These are phyloP conservation scores for Erpobdella octoculata DNA, from an alignment of 2,888 invertebrate species.

Conservation along the genomic window DNA sequence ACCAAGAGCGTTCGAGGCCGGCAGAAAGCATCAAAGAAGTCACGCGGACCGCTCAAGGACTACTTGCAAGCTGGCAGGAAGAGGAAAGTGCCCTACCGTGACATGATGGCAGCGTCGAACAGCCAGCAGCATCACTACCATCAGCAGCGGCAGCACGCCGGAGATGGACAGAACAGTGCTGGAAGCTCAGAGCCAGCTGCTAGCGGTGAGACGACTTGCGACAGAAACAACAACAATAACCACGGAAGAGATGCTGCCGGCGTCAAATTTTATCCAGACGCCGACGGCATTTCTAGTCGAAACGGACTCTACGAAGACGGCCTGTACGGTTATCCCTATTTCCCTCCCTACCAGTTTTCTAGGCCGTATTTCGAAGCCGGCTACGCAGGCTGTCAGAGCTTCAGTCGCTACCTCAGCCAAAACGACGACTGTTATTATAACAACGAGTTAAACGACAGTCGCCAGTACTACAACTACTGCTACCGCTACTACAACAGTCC, in stretches of 20 bases:
- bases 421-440: neutral
- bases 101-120: conserved; percentile 41
- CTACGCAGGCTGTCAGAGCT: neutral
- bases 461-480: neutral
- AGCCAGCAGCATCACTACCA: no score
- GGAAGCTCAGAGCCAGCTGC: no score
- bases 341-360: no score
- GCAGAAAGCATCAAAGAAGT: conserved; percentile 56
- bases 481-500: neutral
- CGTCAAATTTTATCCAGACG: neutral
- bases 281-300: neutral
- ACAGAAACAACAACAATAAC: no score
- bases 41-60: conserved; percentile 85
- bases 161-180: no score
- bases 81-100: conserved; percentile 41
- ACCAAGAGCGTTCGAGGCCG: neutral
- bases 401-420: neutral
- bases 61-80: conserved; percentile 79
- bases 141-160: no score
- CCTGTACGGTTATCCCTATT: no score
- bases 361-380: no score
- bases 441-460: neutral
- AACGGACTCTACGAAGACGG: no score
- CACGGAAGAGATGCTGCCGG: neutral
- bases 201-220: no score